Conservation (phyloP, 2,888 invertebrate species). For the Dryobotodes eremita region DNA sequence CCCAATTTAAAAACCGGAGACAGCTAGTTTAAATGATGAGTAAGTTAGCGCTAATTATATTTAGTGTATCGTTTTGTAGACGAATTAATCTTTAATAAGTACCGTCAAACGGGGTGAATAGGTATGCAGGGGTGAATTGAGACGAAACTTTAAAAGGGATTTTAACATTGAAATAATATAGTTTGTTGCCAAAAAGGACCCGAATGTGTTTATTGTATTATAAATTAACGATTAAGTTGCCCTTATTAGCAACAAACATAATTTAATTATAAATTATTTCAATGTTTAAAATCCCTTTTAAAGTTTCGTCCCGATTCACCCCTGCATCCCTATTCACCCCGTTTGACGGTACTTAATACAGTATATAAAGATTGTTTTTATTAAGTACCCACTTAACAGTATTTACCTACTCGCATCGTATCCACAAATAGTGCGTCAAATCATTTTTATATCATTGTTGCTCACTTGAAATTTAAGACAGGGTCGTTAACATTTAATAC, state of each 20-base stretch:
- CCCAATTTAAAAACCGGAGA: neutral
- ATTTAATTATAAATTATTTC: no score
- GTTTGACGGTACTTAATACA: neutral
- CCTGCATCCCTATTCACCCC: no score
- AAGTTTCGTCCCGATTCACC: no score
- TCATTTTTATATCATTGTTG: slow-evolving; percentile 37
- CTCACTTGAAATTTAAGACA: slow-evolving; percentile 45
- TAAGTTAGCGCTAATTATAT: neutral
- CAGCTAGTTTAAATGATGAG: neutral
- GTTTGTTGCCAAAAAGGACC: no score
- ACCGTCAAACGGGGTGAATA: no score
- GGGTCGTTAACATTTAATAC: slow-evolving; percentile 65
- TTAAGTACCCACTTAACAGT: slow-evolving; percentile 10
- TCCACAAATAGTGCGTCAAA: slow-evolving; percentile 43
- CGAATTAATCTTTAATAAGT: slow-evolving; percentile 3
- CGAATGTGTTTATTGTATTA: no score
- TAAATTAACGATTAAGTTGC: no score
- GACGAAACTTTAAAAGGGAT: no score
- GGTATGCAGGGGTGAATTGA: no score
- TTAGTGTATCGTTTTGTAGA: neutral
- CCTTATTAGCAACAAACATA: no score
- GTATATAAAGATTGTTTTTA: neutral
- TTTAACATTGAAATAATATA: no score
- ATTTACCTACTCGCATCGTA: slow-evolving; percentile 23
- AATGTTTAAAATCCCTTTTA: no score